Evolutionary conservation across 2,888 invertebrate genomes (phyloP), one percentile per base, ranked within the genome.

Genomic region (Zootermopsis nevadensis): DNA sequence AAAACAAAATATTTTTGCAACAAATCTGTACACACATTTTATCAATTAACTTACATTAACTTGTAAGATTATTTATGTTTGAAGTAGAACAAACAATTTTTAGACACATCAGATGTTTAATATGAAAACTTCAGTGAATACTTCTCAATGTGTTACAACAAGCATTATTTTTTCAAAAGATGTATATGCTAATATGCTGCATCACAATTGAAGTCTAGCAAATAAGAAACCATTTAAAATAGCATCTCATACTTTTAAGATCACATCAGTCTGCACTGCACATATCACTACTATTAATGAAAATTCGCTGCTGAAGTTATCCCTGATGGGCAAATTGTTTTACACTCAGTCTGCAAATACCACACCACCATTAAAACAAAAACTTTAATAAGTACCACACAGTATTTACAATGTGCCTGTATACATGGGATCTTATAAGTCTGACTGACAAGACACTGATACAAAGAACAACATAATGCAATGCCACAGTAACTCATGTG

Each of bases 1-100:
- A 27, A 67, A 67, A 8, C 3, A 67, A 67, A 67, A 67, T 67
- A 67, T 31, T 67, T 60, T 30, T 67, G 67, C n/a, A 67, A 67
- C 10, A 67, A 27, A 67, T 67, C 67, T 67, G 67, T 67, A 67
- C 67, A 67, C 15, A 53, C 53, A 53, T 53, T 53, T 53, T 24
- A 66, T 15, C 3, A 60, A n/a, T n/a, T 67, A 67, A 27, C 27
- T 30, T 27, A 67, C 3, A 4, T 4, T 67, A 27, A 67, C 22
- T 53, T 53, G 8, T 53, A 53, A 53, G 53, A 53, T 4, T 53
- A 53, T 24, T 53, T 53, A 24, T 27, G n/a, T 67, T 67, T 67
- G 2, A 67, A 67, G 67, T 67, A 53, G 53, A 53, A 53, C 24
- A 53, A 53, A 24, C 24, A 53, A 27, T 67, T 67, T 67, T 67